Base-by-base conservation (phyloP, 2,888 invertebrate genomes). In the Eutolmus rufibarbis region DNA sequence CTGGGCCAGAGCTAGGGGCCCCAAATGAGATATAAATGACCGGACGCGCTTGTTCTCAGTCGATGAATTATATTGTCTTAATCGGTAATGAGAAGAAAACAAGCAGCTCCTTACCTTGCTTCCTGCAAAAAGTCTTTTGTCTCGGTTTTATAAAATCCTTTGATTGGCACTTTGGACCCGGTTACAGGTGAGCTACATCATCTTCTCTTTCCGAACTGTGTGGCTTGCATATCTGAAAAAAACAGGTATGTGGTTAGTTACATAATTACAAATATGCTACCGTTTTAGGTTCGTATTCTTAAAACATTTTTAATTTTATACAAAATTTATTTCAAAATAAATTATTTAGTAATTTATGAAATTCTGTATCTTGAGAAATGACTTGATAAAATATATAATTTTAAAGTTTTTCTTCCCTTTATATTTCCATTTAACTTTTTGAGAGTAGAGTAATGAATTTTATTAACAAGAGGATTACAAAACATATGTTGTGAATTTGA, bases 141-240 rank as follows among this genome's bases (percentile, higher is more conserved):
- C 76, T 86, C 86, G n/a, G 37, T 77, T 86, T 66, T 46, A 77
- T 46, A 34, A 86, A 86, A 76, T 77, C 74, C 56, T 76, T 76
- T 86, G 34, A 77, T 86, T 86, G 86, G 86, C 86, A 86, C 86
- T 77, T 56, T 77, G 76, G 77, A 86, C 77, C 86, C 86, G 51
- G 74, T 86, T 86, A 51, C 46, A 51, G 40, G 40, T 46, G 12
- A 86, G 56, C 77, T 56, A 77, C 86, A 86, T 86, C 86, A 86
- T 86, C 86, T 77, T 37, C 74, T 31, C 34, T 12, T 23, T 12
- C 66, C 19, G 34, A 77, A 56, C 28, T 56, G 76, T 77, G 23
- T 86, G 51, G 74, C 34, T 77, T 37, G 76, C 85, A 74, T 74
- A 46, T 86, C 86, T 86, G 56, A 28, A 86, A 86, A 14, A 77